These are phyloP conservation scores for Grus americana DNA, from an alignment of 2,113 vertebrate genomes.

Conservation along the genomic window DNA sequence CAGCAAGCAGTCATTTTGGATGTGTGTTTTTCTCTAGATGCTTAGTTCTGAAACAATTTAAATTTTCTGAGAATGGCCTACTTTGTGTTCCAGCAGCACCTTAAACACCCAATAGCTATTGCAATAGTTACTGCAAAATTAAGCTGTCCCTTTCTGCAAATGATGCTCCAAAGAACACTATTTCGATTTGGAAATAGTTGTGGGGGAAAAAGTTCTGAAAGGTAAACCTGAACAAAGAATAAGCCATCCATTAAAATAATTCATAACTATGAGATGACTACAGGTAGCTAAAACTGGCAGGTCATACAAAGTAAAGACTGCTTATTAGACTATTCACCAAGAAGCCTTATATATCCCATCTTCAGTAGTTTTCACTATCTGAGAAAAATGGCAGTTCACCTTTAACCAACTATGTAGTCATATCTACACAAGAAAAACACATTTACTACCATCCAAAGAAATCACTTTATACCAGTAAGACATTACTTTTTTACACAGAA, in stretches of 20 bases:
- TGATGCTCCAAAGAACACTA: neutral
- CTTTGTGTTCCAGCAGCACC: neutral
- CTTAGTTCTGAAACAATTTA: neutral
- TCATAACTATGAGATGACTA: neutral
- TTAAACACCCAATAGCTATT: neutral
- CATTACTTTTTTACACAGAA: neutral
- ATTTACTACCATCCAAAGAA: neutral
- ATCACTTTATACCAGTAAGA: neutral
- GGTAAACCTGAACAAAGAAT: neutral
- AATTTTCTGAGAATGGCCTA: neutral
- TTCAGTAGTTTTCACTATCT: neutral
- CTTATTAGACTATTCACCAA: neutral
- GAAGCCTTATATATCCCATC: neutral
- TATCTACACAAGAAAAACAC: neutral
- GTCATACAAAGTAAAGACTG: neutral
- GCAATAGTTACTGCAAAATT: neutral
- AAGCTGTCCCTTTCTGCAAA: neutral
- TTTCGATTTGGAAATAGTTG: neutral
- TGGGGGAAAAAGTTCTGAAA: neutral
- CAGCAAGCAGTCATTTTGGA: neutral
- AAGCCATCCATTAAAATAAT: neutral
- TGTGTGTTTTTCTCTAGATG: neutral
- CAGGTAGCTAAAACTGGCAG: neutral
- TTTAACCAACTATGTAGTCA: neutral
- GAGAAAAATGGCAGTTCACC: neutral